Conservation (phyloP, 2,888 invertebrate genomes). For the Catotricha subobsoleta region DNA sequence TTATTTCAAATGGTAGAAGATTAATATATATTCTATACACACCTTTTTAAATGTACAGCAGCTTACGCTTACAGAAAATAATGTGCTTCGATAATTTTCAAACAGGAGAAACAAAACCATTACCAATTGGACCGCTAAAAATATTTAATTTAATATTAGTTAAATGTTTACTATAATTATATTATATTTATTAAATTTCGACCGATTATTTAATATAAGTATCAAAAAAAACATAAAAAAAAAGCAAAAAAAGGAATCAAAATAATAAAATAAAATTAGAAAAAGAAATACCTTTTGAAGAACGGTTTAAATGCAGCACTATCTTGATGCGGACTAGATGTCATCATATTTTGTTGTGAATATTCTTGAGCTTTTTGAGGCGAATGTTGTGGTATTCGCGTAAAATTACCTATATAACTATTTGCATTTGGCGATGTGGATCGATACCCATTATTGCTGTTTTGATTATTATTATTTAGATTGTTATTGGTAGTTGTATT, state of each 20-base stretch:
- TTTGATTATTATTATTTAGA: slow-evolving; percentile 7
- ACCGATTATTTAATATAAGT: no score
- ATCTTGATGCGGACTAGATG: slow-evolving; percentile 22
- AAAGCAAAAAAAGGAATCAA: slow-evolving; percentile 10
- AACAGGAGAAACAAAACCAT: slow-evolving; percentile 60
- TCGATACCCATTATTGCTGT: background rate
- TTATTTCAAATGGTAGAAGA: no score
- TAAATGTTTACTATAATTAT: slow-evolving; percentile 6
- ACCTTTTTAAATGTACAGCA: no score
- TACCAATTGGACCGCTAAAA: slow-evolving; percentile 53
- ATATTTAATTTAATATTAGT: slow-evolving; percentile 24
- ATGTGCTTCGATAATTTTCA: slow-evolving; percentile 27
- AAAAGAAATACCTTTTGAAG: slow-evolving; percentile 69
- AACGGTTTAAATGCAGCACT: slow-evolving; percentile 70
- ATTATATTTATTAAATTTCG: no score
- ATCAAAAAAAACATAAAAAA: background rate
- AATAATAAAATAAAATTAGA: slow-evolving; percentile 5
- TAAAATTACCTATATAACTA: slow-evolving; percentile 15
- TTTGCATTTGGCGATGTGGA: slow-evolving; percentile 13
- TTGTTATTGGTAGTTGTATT: background rate
- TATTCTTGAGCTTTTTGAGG: slow-evolving; percentile 15
- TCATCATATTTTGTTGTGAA: slow-evolving; percentile 19
- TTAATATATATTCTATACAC: no score
- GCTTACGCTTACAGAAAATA: no score
- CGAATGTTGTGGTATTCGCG: slow-evolving; percentile 21